A percentile compares a stretch with the other conserved stretches of the same genome.
Conservation (phyloP, 1,140 invertebrate species). For the Spodoptera frugiperda region DNA sequence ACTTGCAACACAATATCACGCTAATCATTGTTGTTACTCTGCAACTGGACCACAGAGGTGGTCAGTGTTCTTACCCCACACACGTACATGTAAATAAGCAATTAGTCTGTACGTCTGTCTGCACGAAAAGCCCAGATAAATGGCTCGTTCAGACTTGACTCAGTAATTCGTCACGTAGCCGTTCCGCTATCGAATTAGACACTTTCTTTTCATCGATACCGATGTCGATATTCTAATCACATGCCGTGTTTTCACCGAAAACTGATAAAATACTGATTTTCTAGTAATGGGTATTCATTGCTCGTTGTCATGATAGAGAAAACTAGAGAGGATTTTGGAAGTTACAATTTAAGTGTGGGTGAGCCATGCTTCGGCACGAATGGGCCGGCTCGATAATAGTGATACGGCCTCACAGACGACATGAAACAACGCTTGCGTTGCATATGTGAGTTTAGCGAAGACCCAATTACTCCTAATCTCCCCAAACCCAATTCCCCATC, state of each 20-base stretch:
- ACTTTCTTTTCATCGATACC: constrained; percentile 34
- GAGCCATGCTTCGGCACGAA: too few relatives aligned
- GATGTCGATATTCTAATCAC: constrained; percentile 42
- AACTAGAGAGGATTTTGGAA: not conserved
- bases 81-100: constrained; percentile 23
- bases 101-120: constrained; percentile 24
- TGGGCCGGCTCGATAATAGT: too few relatives aligned
- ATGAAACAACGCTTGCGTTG: too few relatives aligned
- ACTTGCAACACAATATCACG: constrained; percentile 2
- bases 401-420: too few relatives aligned
- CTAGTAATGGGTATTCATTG: constrained; percentile 43
- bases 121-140: constrained; percentile 19
- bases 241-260: constrained; percentile 40
- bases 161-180: constrained; percentile 19
- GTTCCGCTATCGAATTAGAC: constrained; percentile 1
- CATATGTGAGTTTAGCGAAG: too few relatives aligned
- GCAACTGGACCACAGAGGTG: constrained; percentile 12
- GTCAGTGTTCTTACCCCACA: constrained; percentile 6
- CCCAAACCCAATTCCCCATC: too few relatives aligned
- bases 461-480: too few relatives aligned
- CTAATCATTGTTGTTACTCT: not conserved
- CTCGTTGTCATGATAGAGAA: constrained; percentile 4
- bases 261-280: constrained; percentile 34
- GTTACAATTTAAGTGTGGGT: too few relatives aligned
- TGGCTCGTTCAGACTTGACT: constrained; percentile 17